These are phyloP conservation scores for Mus musculus DNA, from an alignment of 2,113 vertebrate species.

Conservation along the genomic window GRCm39 chr13:87443501-87444000, in stretches of 20 bases:
- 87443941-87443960: too few species aligned
- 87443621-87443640: not conserved
- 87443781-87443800: conserved; percentile 42
- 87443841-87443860: not conserved
- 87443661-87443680: not conserved
- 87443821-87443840: conserved; percentile 24
- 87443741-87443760: not conserved
- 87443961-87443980: too few species aligned
- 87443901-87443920: too few species aligned
- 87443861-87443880: too few species aligned
- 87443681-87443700: not conserved
- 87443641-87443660: not conserved
- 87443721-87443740: conserved; percentile 4
- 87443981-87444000: too few species aligned
- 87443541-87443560: not conserved
- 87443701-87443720: not conserved
- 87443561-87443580: not conserved
- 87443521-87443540: not conserved
- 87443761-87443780: not conserved
- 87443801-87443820: conserved; percentile 8
- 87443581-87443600: too few species aligned
- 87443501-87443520: not conserved
- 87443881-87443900: too few species aligned
- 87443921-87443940: too few species aligned
- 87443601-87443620: not conserved